phyloP scores from a whole-genome alignment of 1,140 invertebrate species.

The Tetraneura akinire region DNA sequence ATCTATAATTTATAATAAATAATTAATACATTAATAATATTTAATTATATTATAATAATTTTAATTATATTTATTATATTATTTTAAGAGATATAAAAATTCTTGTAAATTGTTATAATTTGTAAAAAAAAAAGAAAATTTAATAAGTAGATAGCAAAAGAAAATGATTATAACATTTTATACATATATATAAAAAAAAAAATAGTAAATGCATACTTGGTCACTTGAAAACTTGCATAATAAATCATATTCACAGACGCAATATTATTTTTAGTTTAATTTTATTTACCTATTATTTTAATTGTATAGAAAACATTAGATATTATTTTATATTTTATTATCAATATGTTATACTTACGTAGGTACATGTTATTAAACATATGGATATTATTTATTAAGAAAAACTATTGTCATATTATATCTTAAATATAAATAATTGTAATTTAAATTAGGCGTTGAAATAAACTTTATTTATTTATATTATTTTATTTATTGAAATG shows the following conservation, averaged over 20 bases:
- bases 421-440: not conserved
- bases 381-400: not conserved
- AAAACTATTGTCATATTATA: not conserved
- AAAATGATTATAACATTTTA: too few relatives aligned
- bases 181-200: too few relatives aligned
- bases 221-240: too few relatives aligned
- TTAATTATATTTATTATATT: too few relatives aligned
- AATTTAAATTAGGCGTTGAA: not conserved
- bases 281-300: slow-evolving; percentile 12
- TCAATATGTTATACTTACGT: not conserved
- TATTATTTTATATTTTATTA: not conserved
- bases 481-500: too few relatives aligned
- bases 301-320: slow-evolving; percentile 29
- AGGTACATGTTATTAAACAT: not conserved
- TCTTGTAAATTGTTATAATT: slow-evolving; percentile 6
- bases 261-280: too few relatives aligned
- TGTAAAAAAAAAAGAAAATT: slow-evolving; percentile 28
- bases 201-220: too few relatives aligned
- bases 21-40: too few relatives aligned
- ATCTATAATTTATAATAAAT: slow-evolving; percentile 20
- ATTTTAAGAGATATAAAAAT: not conserved
- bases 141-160: too few relatives aligned
- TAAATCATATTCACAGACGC: too few relatives aligned
- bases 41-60: not conserved
- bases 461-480: too few relatives aligned